Base-by-base conservation (phyloP, 2,888 invertebrate genomes). In the Idaea straminata region DNA sequence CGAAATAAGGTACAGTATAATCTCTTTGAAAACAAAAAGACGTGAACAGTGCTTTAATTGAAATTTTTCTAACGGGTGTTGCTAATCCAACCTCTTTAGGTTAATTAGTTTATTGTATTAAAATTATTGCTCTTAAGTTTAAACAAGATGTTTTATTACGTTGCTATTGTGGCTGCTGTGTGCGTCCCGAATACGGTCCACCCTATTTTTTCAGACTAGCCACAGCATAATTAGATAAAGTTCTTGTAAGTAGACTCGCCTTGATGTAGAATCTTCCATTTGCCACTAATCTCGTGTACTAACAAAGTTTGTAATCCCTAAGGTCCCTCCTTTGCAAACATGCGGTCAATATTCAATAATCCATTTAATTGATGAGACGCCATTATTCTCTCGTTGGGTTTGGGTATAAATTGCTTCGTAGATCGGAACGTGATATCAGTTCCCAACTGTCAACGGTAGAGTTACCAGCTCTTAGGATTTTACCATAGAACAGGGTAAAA, bases 261-360 rank as follows among this genome's bases (percentile, higher is more conserved):
- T 25, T 15, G 63, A 62, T 69, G 67, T 65, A 63, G 66, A 65
- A 64, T 63, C 61, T 62, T 62, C 71, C 67, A 71, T 71, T 61
- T 72, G 68, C 68, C 72, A 73, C 72, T 79, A 83, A 83, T 82
- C 77, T 76, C 78, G 79, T 83, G 83, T 85, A 85, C 80, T 87
- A 89, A 89, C 81, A 69, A 86, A 89, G 86, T 88, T 90, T 47
- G 79, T 83, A 81, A 89, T 88, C 89, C 87, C 85, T 61, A 35
- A 78, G 76, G 88, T 70, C 73, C 72, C 71, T 72, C 70, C 74
- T 80, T 70, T 69, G 82, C 81, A 85, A 89, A 89, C 86, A 86
- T 88, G 90, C 78, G 91, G 90, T 87, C 83, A 85, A 77, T 72
- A 78, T 83, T 81, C 85, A 82, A 71, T 91, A 89, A 91, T 91